phyloP scores from a whole-genome alignment of 2,888 invertebrate genomes.

The Anarsia innoxiella region DNA sequence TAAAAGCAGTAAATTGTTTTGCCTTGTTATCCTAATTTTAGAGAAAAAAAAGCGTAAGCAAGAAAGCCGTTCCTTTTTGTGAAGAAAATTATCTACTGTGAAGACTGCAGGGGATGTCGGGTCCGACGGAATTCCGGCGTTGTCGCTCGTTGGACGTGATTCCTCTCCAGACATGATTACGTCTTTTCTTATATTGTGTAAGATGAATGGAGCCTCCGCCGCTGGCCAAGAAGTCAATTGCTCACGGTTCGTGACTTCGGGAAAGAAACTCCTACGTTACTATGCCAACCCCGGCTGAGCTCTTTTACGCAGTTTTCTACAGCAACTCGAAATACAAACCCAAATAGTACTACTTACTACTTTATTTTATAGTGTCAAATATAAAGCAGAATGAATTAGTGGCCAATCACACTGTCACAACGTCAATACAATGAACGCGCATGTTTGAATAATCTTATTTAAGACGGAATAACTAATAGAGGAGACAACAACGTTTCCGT shows the following conservation, averaged over 20 bases:
- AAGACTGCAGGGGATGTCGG: constrained; percentile 41
- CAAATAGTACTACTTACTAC: no score
- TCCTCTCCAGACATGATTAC: constrained; percentile 62
- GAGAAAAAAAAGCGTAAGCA: constrained; percentile 28
- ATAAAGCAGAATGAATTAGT: no score
- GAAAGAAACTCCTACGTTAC: constrained; percentile 24
- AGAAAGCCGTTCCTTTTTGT: constrained; percentile 38
- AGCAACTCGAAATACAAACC: no score
- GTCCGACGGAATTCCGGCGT: constrained; percentile 65
- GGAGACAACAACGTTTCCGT: no score
- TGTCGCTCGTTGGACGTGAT: constrained; percentile 64
- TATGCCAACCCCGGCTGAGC: constrained; percentile 4
- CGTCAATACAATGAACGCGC: no score
- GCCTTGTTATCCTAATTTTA: constrained; percentile 35
- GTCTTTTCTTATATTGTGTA: constrained; percentile 64
- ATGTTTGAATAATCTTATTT: no score
- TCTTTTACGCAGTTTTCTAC: not conserved
- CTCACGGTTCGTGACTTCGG: constrained; percentile 42
- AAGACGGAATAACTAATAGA: no score
- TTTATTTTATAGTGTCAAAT: no score
- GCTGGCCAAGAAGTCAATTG: constrained; percentile 52
- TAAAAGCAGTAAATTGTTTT: constrained; percentile 25
- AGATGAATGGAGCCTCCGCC: constrained; percentile 49
- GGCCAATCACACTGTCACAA: no score
- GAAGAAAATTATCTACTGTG: constrained; percentile 46